Evolutionary conservation across 2,797 vertebrate species (phyloP), one percentile per base, ranked within the genome.

Genomic region (Lindbergichthys nudifrons): DNA sequence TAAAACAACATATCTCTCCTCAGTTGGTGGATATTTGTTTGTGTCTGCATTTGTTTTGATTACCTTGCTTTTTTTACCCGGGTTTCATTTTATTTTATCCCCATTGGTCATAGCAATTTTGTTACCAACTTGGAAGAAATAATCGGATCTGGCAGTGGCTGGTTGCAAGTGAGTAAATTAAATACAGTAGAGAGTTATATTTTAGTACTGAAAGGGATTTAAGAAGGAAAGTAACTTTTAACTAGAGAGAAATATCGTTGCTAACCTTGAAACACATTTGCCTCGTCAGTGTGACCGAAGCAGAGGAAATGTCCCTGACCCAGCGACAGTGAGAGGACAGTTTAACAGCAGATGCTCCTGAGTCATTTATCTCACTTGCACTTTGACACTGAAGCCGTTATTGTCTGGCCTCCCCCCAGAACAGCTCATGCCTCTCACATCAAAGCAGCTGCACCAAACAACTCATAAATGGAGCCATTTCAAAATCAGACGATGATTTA

Each of bases 361-460:
- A 89, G 75, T 90, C 88, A 90, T 92, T 92, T 86, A 90, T 92
- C 89, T 90, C 89, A 92, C 88, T 92, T 92, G 92, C 87, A 81
- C 90, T 91, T 75, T 89, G 88, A 91, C 89, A 86, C 86, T 21
- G 54, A 79, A 78, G 76, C 89, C 67, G 87, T 92, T 91, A 90
- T 85, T 87, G 81, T 86, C 87, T 90, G 91, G 89, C 92, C 73
- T 57, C 75, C 60, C 82, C 88, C 84, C 91, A 87, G 85, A 79
- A 53, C 84, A 48, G 74, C 87, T 89, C 91, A 86, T 75, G 77
- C 87, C 82, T 79, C 83, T 63, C 79, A 41, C 77, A 88, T 71
- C 64, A 63, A 70, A 57, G 83, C 88, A 86, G 85, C 88, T 84
- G 86, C 84, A 75, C 36, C 75, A 45, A 70, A 75, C 74, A 64